Evolutionary conservation across 2,888 invertebrate genomes (phyloP).

Genomic region (Drosophila gaucha): DNA sequence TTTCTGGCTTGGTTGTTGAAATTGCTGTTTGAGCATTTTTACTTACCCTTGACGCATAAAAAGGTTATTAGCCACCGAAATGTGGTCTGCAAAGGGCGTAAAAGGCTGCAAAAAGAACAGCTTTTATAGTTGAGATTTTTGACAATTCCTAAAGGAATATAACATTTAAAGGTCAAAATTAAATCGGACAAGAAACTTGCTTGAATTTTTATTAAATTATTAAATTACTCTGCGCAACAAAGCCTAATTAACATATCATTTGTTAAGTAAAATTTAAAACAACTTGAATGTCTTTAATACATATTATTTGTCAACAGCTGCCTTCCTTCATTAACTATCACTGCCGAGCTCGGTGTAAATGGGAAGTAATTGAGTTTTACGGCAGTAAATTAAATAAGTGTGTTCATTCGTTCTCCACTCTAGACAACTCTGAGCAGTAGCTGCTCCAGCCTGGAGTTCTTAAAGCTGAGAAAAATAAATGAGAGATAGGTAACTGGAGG

Average conservation of each 20-base stretch:
- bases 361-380: slow-evolving; percentile 21
- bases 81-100: background rate
- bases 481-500: slow-evolving; percentile 13
- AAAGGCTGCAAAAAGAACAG: too few species aligned
- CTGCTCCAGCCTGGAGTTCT: background rate
- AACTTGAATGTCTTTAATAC: too few species aligned
- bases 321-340: slow-evolving; percentile 15
- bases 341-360: slow-evolving; percentile 6
- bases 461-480: slow-evolving; percentile 9
- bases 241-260: too few species aligned
- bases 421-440: background rate
- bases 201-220: background rate
- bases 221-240: too few species aligned
- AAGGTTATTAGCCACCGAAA: slow-evolving; percentile 34
- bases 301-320: slow-evolving; percentile 10
- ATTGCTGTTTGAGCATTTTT: slow-evolving; percentile 21
- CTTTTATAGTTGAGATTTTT: background rate
- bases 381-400: slow-evolving; percentile 18
- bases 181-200: background rate
- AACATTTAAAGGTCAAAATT: background rate
- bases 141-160: background rate
- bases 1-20: background rate
- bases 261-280: too few species aligned
- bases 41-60: slow-evolving; percentile 36
- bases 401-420: background rate